Evolutionary conservation across 92 coral and sea anemone genomes (phyloP).

Genomic region (Palythoa heliodiscus): DNA sequence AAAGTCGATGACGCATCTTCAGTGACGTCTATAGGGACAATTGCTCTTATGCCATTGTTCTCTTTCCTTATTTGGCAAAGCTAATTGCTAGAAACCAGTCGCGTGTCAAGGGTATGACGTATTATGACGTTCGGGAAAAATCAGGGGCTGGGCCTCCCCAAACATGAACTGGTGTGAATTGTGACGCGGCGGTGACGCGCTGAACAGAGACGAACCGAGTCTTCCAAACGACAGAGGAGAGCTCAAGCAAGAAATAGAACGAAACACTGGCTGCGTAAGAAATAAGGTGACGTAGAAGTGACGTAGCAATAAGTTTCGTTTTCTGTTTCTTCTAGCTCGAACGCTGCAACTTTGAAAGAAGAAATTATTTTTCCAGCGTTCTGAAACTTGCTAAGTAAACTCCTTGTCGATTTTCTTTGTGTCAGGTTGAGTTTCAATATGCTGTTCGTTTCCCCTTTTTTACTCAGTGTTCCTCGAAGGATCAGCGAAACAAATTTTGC

Average conservation of each 20-base stretch:
- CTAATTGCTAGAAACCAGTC: constrained; percentile 36
- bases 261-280: constrained; percentile 99
- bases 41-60: constrained; percentile 3
- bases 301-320: constrained; percentile 99
- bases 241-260: constrained; percentile 94
- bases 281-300: constrained; percentile 99
- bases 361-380: constrained; percentile 34
- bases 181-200: constrained; percentile 98
- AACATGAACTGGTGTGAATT: constrained; percentile 71
- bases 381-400: constrained; percentile 35
- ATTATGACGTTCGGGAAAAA: constrained; percentile 78
- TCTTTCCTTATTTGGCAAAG: constrained; percentile 38
- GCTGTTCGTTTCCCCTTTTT: constrained; percentile 65
- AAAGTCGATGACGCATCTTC: constrained; percentile 31
- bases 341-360: constrained; percentile 50
- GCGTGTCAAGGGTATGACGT: constrained; percentile 83
- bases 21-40: constrained; percentile 24
- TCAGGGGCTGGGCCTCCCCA: constrained; percentile 68
- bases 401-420: constrained; percentile 52
- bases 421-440: constrained; percentile 77
- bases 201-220: constrained; percentile 76
- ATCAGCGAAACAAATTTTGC: constrained; percentile 25
- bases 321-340: constrained; percentile 82
- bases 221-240: constrained; percentile 49
- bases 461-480: constrained; percentile 55